Conservation (phyloP, 2,888 invertebrate species). For the Dorcus hopei region DNA sequence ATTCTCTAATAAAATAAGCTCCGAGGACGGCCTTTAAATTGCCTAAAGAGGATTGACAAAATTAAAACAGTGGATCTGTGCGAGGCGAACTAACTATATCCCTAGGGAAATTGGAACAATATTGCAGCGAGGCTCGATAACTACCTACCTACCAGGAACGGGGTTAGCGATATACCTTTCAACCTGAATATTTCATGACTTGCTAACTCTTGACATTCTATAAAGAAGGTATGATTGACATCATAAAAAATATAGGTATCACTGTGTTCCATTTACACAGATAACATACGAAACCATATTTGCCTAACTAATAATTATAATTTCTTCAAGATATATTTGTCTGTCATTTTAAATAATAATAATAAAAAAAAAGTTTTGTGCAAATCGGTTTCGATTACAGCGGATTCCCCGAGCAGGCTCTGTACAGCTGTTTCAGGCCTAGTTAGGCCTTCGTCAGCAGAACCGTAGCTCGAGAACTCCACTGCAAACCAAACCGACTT, state of each 20-base stretch:
- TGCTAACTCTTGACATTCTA: slow-evolving; percentile 18
- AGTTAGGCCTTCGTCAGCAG: too few relatives aligned
- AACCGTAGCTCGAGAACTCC: too few relatives aligned
- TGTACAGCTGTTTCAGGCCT: too few relatives aligned
- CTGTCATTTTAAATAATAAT: too few relatives aligned
- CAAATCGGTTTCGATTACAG: too few relatives aligned
- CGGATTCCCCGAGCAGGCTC: too few relatives aligned
- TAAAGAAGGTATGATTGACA: slow-evolving; percentile 4
- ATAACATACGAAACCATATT: too few relatives aligned
- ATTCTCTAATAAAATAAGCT: slow-evolving; percentile 40
- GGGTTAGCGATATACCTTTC: slow-evolving; percentile 22
- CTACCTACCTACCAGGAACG: slow-evolving; percentile 13
- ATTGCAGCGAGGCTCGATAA: slow-evolving; percentile 21
- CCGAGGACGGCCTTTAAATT: slow-evolving; percentile 37
- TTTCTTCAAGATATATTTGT: too few relatives aligned
- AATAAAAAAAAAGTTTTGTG: too few relatives aligned
- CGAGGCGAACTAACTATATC: slow-evolving; percentile 34
- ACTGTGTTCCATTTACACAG: background rate
- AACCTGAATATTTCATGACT: slow-evolving; percentile 24
- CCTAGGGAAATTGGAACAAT: slow-evolving; percentile 36
- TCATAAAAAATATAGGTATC: background rate
- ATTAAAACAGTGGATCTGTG: slow-evolving; percentile 37
- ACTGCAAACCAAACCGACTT: too few relatives aligned
- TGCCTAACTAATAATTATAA: too few relatives aligned
- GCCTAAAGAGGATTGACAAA: slow-evolving; percentile 44